Conservation (phyloP, 2,797 vertebrate genomes). For the Urocyon cinereoargenteus region DNA sequence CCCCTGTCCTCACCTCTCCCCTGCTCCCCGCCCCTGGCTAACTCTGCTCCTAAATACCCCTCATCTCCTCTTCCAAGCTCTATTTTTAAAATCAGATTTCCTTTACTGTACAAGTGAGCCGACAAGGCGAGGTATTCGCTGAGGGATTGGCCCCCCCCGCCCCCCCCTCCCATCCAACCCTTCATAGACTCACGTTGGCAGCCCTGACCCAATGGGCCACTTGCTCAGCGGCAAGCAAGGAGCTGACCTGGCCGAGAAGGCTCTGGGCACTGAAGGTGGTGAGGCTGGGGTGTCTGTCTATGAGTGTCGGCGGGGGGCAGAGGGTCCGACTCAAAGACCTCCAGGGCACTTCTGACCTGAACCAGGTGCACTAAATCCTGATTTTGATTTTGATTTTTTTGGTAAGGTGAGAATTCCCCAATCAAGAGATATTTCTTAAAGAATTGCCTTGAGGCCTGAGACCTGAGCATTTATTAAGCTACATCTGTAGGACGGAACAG, state of each 20-base stretch:
- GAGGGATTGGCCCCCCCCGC: not conserved
- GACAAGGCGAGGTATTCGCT: conserved; percentile 65
- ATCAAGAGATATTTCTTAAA: not conserved
- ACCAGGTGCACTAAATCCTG: not conserved
- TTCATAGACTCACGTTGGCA: conserved; percentile 61
- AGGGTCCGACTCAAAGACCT: not conserved
- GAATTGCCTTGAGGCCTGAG: not conserved
- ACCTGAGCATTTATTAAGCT: not conserved
- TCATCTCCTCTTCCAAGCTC: conserved; percentile 79
- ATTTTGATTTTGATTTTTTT: not conserved
- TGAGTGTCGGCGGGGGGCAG: not conserved
- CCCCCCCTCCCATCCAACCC: not conserved
- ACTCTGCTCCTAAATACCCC: conserved; percentile 64
- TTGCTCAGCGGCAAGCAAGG: conserved; percentile 57
- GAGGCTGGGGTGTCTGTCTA: conserved; percentile 69
- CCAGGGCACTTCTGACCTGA: not conserved
- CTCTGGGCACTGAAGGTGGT: conserved; percentile 47
- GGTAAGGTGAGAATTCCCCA: not conserved
- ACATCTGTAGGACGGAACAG: not conserved
- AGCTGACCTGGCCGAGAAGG: conserved; percentile 17
- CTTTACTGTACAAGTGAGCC: conserved; percentile 74
- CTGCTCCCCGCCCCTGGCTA: conserved; percentile 3
- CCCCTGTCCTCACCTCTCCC: conserved; percentile 58
- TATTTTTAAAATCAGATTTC: conserved; percentile 82
- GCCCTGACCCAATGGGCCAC: conserved; percentile 63